Evolutionary conservation across 1,140 invertebrate genomes (phyloP).

Genomic region (Adoxophyes honmai): DNA sequence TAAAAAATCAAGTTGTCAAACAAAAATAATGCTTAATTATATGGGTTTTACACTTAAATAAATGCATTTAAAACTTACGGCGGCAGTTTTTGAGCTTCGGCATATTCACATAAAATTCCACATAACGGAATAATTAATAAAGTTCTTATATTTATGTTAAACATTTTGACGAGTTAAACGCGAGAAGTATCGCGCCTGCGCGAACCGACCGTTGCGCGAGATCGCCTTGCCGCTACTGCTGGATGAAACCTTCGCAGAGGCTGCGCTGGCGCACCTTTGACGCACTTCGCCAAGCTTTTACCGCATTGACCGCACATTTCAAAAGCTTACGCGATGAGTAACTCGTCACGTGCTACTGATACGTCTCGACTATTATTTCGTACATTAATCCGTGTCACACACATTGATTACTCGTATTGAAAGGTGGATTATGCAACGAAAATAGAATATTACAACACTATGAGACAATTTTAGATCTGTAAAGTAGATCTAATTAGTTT

Average conservation of each 20-base stretch:
- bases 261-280: constrained; percentile 45
- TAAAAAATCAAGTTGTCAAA: too few relatives aligned
- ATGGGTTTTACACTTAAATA: too few relatives aligned
- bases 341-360: constrained; percentile 4
- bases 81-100: constrained; percentile 44
- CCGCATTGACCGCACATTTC: constrained; percentile 35
- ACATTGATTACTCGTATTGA: too few relatives aligned
- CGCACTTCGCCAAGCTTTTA: constrained; percentile 52
- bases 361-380: neutral
- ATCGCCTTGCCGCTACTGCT: constrained; percentile 56
- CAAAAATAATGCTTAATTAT: too few relatives aligned
- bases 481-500: too few relatives aligned
- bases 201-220: constrained; percentile 50
- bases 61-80: constrained; percentile 22
- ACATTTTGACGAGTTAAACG: constrained; percentile 19
- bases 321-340: constrained; percentile 22
- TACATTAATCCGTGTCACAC: too few relatives aligned
- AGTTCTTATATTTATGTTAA: constrained; percentile 44
- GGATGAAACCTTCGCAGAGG: constrained; percentile 30
- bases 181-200: constrained; percentile 21
- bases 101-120: constrained; percentile 35
- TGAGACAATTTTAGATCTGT: too few relatives aligned
- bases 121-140: constrained; percentile 32
- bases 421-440: too few relatives aligned
- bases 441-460: too few relatives aligned